Base-by-base conservation (phyloP, 1,140 invertebrate genomes). In the Drosophila insularis region DNA sequence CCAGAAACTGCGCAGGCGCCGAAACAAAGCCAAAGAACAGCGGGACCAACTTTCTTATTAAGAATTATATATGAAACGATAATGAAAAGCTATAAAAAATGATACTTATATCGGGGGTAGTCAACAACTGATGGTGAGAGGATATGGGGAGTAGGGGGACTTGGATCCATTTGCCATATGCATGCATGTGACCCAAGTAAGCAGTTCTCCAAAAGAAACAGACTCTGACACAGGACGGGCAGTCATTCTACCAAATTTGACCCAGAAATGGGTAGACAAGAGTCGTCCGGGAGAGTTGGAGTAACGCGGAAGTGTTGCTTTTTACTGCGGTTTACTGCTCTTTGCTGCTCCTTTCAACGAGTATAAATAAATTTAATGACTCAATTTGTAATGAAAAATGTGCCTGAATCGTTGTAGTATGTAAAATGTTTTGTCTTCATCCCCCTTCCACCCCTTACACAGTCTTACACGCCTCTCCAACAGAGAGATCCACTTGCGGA, bases 331-430 rank as follows among this genome's bases (percentile, higher is more conserved):
- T 67, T 73, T 72, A 76, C 60, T 68, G 78, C 64, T 43, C 17
- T 46, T 61, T 64, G 58, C 31, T 55, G 73, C 43, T 74, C 71
- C 84, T 87, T 89, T 87, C 84, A 87, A 75, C 85, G 84, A 62
- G 64, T 89, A 89, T 89, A 89, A 89, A 89, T 89, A 89, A 89
- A 66, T 84, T 89, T 89, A 89, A 89, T 89, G 84, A 89, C 84
- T 89, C 84, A 89, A 89, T 89, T 89, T 89, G 85, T 89, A 84
- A 84, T 89, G 84, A 84, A 81, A 89, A 86, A 86, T 86, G 84
- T 71, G 75, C 21, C 14, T 43, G 67, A 55, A 59, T 74, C 59
- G 39, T 37, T 39, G 17, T 21, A 39, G 55, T 46, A 62, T 66
- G 69, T 35, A 35, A 35, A 35, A 35, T 60, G 74, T 82, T 65